Evolutionary conservation across 2,888 invertebrate species (phyloP).

Genomic region (Aphodius granarius): DNA sequence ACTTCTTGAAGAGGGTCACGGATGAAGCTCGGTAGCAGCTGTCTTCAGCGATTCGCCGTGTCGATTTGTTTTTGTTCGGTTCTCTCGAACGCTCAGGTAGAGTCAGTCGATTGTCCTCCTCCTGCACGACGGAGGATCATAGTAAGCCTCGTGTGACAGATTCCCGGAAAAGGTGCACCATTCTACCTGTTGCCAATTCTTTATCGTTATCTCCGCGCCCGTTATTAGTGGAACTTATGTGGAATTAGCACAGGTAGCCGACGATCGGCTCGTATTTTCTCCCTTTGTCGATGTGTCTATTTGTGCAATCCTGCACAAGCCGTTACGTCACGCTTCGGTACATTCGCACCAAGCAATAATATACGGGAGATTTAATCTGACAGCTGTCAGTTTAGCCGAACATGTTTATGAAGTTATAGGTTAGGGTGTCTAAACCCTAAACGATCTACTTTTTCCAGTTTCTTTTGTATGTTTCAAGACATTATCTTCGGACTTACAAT

Average conservation of each 20-base stretch:
- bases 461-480: no score
- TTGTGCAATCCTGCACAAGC: neutral
- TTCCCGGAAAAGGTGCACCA: neutral
- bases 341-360: neutral
- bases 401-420: neutral
- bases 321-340: neutral
- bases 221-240: neutral
- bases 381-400: neutral
- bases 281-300: neutral
- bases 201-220: neutral
- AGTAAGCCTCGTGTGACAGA: neutral
- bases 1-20: neutral
- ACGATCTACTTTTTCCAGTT: no score
- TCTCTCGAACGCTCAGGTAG: neutral
- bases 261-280: neutral
- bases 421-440: no score
- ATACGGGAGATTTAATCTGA: neutral
- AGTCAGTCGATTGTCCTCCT: neutral
- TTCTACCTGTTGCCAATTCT: neutral
- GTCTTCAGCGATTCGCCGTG: neutral
- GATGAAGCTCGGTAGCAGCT: neutral
- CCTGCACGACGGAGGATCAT: neutral
- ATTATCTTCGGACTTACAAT: no score
- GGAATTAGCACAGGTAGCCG: neutral
- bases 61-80: neutral